Evolutionary conservation across 2,888 invertebrate genomes (phyloP).

Genomic region (Hypena proboscidalis): DNA sequence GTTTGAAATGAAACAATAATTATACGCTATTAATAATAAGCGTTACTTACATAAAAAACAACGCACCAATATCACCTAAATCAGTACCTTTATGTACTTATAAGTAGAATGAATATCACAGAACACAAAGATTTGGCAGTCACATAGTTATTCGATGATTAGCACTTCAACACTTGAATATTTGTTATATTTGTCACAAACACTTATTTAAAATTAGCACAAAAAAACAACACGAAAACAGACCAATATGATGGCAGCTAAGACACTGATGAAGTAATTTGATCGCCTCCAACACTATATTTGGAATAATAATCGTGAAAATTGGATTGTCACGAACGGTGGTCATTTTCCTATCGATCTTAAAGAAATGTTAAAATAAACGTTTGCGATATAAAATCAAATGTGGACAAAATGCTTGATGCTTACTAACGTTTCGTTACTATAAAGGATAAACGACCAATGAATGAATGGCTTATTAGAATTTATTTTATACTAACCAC

Average conservation of each 20-base stretch:
- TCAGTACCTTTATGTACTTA: not conserved
- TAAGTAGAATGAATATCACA: constrained; percentile 21
- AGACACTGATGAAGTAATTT: constrained; percentile 28
- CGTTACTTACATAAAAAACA: constrained; percentile 24
- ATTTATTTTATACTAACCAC: constrained; percentile 22
- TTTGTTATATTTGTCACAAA: constrained; percentile 16
- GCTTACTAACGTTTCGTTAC: constrained; percentile 13
- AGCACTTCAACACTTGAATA: constrained; percentile 19
- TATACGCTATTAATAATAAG: constrained; percentile 9
- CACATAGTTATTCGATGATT: constrained; percentile 38
- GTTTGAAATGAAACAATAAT: too few species aligned
- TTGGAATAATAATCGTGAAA: constrained; percentile 53
- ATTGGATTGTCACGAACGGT: constrained; percentile 68
- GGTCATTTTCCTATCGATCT: constrained; percentile 60
- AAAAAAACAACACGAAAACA: constrained; percentile 26
- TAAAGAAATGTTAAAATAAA: constrained; percentile 24
- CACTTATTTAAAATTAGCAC: constrained; percentile 26
- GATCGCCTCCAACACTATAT: constrained; percentile 21
- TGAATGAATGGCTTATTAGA: constrained; percentile 12
- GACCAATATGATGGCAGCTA: constrained; percentile 15
- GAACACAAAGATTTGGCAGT: constrained; percentile 40
- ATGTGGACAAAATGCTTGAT: not conserved
- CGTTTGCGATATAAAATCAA: too few species aligned
- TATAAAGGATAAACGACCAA: constrained; percentile 29
- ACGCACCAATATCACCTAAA: constrained; percentile 12